Evolutionary conservation across 2,888 invertebrate species (phyloP).

Genomic region (Coelinius sp.): DNA sequence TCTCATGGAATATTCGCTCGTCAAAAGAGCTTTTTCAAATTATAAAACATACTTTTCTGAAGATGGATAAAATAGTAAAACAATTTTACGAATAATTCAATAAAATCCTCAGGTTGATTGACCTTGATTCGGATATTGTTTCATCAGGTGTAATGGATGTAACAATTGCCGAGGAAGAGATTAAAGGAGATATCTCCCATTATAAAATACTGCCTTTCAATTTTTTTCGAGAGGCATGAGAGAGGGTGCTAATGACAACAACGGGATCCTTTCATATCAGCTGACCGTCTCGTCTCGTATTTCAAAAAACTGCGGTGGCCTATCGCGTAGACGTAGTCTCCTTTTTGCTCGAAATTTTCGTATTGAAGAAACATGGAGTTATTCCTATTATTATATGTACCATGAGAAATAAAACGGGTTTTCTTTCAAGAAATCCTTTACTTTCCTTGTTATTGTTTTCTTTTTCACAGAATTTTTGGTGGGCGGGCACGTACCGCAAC

Average conservation of each 20-base stretch:
- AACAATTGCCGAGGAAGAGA: background rate
- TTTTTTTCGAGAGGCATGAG: background rate
- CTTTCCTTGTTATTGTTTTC: background rate
- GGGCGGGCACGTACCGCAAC: constrained; percentile 6
- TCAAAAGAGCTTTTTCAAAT: background rate
- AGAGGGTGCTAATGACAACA: background rate
- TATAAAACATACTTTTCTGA: background rate
- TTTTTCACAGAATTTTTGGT: constrained; percentile 5
- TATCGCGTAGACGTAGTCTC: background rate
- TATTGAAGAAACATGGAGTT: background rate
- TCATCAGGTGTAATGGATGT: background rate
- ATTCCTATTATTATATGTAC: background rate
- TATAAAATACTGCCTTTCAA: background rate
- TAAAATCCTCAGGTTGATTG: constrained; percentile 8
- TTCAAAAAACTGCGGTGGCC: background rate
- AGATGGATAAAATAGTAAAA: background rate
- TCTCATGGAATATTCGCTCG: background rate
- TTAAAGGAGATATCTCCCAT: background rate
- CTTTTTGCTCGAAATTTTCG: background rate
- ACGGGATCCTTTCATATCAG: background rate
- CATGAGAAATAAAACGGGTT: too few relatives aligned
- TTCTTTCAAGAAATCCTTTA: too few relatives aligned
- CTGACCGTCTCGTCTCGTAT: constrained; percentile 16
- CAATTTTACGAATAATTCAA: background rate
- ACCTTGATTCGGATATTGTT: background rate